A percentile compares a stretch with the other conserved stretches of the same genome.
These are phyloP conservation scores for Epinotia nisella DNA, from an alignment of 2,888 invertebrate species.

Conservation along the genomic window DNA sequence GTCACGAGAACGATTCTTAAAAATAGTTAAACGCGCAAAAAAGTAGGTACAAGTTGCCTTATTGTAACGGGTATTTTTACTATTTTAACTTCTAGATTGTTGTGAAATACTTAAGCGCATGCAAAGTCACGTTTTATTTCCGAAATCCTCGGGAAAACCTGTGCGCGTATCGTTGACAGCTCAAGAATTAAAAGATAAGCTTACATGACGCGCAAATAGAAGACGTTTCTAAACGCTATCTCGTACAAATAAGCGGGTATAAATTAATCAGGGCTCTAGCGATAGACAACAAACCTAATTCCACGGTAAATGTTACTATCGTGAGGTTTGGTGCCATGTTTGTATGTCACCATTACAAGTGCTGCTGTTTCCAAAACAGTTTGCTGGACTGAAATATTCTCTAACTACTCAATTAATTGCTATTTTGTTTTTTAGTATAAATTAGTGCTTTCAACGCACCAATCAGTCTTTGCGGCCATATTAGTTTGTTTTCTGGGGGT, in stretches of 20 bases:
- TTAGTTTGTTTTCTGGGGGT: background rate
- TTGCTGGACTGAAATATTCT: constrained; percentile 17
- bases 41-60: background rate
- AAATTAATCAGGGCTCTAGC: constrained; percentile 78
- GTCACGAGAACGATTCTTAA: background rate
- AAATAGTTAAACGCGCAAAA: background rate
- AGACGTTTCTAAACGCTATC: constrained; percentile 75
- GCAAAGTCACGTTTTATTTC: constrained; percentile 6
- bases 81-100: background rate
- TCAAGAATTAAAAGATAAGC: constrained; percentile 84
- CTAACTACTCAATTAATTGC: background rate
- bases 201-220: constrained; percentile 75
- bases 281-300: constrained; percentile 79
- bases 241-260: constrained; percentile 76
- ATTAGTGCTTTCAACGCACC: background rate
- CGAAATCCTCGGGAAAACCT: constrained; percentile 60
- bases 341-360: constrained; percentile 67
- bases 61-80: background rate
- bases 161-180: constrained; percentile 68
- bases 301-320: constrained; percentile 78
- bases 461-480: background rate
- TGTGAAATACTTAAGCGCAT: background rate
- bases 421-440: too few species aligned
- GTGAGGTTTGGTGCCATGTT: constrained; percentile 61
- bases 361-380: constrained; percentile 64